phyloP scores from a whole-genome alignment of 2,797 vertebrate genomes.

The Linurgus olivaceus region DNA sequence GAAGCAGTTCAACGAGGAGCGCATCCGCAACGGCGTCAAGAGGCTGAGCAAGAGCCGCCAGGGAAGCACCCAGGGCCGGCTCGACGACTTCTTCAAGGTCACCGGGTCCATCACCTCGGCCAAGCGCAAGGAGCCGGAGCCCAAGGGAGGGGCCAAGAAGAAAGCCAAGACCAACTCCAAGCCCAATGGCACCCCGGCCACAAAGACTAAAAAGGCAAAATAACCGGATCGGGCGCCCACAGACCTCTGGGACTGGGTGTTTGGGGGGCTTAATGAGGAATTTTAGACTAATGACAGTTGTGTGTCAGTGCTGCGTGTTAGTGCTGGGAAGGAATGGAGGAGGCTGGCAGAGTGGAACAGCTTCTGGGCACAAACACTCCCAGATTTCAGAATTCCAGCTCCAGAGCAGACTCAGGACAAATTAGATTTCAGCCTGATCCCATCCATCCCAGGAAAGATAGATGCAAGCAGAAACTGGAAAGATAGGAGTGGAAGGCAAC shows the following conservation, averaged over 20 bases:
- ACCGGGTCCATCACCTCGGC: constrained; percentile 91
- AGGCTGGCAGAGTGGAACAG: background rate
- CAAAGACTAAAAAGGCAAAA: constrained; percentile 85
- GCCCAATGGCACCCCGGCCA: constrained; percentile 55
- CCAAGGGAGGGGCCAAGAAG: constrained; percentile 88
- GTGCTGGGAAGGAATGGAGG: background rate
- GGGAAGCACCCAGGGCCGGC: constrained; percentile 92
- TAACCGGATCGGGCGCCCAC: background rate
- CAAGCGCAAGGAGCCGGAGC: constrained; percentile 90
- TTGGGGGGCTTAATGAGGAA: background rate
- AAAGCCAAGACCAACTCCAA: constrained; percentile 85
- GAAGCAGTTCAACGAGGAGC: constrained; percentile 96
- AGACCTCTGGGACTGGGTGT: rapidly evolving
- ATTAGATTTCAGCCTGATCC: background rate
- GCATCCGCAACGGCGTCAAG: constrained; percentile 87
- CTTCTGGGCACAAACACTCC: rapidly evolving
- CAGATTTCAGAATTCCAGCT: background rate
- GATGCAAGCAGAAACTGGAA: background rate
- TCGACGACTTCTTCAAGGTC: constrained; percentile 94
- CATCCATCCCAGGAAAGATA: background rate
- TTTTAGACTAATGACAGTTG: background rate
- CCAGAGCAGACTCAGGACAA: background rate
- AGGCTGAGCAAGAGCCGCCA: constrained; percentile 91
- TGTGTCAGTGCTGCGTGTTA: background rate
- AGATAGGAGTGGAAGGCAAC: background rate